Percentiles rank a stretch among this genome's conserved stretches.
These are phyloP conservation scores for Gouania willdenowi DNA, from an alignment of 2,797 vertebrate genomes.

Conservation along the genomic window DNA sequence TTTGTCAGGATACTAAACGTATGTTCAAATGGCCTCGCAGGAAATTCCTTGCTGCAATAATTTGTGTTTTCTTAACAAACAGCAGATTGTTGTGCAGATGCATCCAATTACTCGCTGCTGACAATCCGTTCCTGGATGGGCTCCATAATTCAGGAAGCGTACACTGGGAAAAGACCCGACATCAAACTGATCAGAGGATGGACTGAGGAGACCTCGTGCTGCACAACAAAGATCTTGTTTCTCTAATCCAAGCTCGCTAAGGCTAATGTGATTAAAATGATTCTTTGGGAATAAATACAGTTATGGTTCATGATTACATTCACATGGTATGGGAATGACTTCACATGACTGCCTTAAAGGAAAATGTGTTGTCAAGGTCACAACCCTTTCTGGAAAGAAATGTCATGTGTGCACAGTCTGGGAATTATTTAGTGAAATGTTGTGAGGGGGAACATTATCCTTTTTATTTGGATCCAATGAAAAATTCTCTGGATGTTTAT, in stretches of 20 bases:
- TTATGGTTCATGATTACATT: constrained; percentile 63
- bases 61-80: constrained; percentile 35
- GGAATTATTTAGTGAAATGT: constrained; percentile 22
- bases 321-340: constrained; percentile 70
- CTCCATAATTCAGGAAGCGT: constrained; percentile 16
- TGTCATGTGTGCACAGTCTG: constrained; percentile 27
- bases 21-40: constrained; percentile 20
- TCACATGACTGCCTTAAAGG: constrained; percentile 61
- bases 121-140: constrained; percentile 11
- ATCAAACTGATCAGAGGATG: constrained; percentile 53
- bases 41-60: constrained; percentile 15
- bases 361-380: constrained; percentile 65
- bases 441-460: constrained; percentile 16
- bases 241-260: constrained; percentile 71
- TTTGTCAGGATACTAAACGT: constrained; percentile 4
- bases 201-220: constrained; percentile 55
- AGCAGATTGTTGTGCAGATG: constrained; percentile 23
- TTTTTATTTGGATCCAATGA: constrained; percentile 26
- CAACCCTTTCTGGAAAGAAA: constrained; percentile 37
- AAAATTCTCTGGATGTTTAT: no score
- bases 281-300: constrained; percentile 61
- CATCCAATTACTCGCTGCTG: constrained; percentile 8
- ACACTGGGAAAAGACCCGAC: constrained; percentile 28
- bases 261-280: constrained; percentile 66
- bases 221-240: constrained; percentile 53